Conservation (phyloP, 2,797 vertebrate genomes). For the Ispidina picta region DNA sequence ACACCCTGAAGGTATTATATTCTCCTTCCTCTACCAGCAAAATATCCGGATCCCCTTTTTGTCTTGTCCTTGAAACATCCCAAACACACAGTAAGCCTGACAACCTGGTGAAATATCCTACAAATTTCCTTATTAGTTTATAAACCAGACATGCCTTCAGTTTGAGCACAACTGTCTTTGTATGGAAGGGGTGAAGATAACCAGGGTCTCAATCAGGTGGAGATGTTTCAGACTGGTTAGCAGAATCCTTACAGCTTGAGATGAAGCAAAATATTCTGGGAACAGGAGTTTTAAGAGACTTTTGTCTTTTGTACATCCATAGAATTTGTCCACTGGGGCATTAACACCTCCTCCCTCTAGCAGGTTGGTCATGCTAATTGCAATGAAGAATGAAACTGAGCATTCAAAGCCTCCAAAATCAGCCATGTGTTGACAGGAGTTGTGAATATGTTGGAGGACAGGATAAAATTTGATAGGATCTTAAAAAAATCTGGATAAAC, state of each 20-base stretch:
- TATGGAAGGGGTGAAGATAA: not conserved
- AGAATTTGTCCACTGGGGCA: not conserved
- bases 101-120: not conserved
- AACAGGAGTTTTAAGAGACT: not conserved
- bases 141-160: not conserved
- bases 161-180: not conserved
- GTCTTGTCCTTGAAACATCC: not conserved
- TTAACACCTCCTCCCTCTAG: not conserved
- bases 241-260: not conserved
- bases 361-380: rapidly evolving
- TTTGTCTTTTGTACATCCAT: not conserved
- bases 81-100: rapidly evolving
- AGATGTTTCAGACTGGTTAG: not conserved
- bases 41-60: not conserved
- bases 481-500: not conserved
- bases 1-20: not conserved
- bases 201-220: not conserved
- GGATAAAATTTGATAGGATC: not conserved
- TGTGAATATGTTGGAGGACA: not conserved
- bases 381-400: rapidly evolving
- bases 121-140: not conserved
- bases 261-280: not conserved
- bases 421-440: not conserved
- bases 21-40: not conserved
- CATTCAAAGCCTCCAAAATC: not conserved